Evolutionary conservation across 2,888 invertebrate species (phyloP).

Genomic region (Alentia gelatinosa): DNA sequence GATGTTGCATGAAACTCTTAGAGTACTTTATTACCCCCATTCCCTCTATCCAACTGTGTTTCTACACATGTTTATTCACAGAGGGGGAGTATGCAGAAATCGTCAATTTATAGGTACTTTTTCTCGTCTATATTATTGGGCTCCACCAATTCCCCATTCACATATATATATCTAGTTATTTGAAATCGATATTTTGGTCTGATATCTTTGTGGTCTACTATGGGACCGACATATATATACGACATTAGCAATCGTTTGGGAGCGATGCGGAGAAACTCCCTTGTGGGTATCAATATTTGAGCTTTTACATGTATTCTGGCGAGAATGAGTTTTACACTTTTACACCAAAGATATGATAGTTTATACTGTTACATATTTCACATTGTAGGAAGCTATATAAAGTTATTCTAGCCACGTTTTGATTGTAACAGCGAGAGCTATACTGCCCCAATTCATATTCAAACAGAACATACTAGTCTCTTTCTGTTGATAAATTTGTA

Average conservation of each 20-base stretch:
- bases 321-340: slow-evolving; percentile 2
- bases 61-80: background rate
- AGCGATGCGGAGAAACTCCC: background rate
- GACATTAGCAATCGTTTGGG: background rate
- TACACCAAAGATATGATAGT: background rate
- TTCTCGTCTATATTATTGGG: background rate
- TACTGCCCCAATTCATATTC: background rate
- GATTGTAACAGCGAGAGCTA: background rate
- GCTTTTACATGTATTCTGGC: slow-evolving; percentile 20
- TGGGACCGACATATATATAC: background rate
- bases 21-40: background rate
- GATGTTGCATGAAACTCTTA: background rate
- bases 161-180: background rate
- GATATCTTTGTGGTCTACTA: slow-evolving; percentile 1
- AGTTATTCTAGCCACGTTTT: background rate
- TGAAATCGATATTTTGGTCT: background rate
- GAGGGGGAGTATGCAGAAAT: background rate
- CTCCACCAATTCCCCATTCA: background rate
- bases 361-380: slow-evolving; percentile 39
- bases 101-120: slow-evolving; percentile 20
- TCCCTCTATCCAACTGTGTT: background rate
- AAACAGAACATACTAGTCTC: background rate
- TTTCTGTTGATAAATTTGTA: background rate
- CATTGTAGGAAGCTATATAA: background rate
- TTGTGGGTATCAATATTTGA: background rate